Evolutionary conservation across 2,888 invertebrate species (phyloP).

Genomic region (Ypsolopha sequella): DNA sequence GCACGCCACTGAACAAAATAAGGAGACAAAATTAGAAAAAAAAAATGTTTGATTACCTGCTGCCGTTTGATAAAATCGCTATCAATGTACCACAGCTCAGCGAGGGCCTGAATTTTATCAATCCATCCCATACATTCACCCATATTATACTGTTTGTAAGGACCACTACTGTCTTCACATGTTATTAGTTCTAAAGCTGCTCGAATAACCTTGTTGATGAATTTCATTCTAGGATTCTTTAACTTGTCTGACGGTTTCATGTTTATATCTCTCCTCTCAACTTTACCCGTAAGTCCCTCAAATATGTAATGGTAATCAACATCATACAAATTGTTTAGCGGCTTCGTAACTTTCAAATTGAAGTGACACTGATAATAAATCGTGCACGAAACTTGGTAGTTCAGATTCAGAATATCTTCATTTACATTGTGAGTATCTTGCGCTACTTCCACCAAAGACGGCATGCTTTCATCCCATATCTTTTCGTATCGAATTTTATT

Average conservation of each 20-base stretch:
- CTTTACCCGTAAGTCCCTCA: constrained; percentile 45
- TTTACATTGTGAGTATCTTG: constrained; percentile 81
- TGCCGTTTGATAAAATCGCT: constrained; percentile 80
- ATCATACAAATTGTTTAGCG: constrained; percentile 82
- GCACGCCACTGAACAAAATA: no score
- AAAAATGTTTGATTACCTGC: constrained; percentile 65
- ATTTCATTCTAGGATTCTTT: constrained; percentile 76
- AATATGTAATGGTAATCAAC: constrained; percentile 74
- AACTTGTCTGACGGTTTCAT: constrained; percentile 78
- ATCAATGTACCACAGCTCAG: constrained; percentile 83
- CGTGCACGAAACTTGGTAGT: constrained; percentile 82
- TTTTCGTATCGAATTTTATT: constrained; percentile 68
- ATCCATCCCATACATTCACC: constrained; percentile 74
- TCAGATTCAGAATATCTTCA: constrained; percentile 81
- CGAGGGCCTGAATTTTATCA: constrained; percentile 76
- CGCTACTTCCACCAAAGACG: constrained; percentile 83
- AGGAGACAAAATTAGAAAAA: no score
- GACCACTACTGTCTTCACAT: constrained; percentile 64
- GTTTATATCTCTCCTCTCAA: constrained; percentile 66
- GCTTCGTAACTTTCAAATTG: constrained; percentile 79
- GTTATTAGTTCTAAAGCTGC: constrained; percentile 81
- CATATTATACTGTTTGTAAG: constrained; percentile 46
- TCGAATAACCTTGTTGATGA: constrained; percentile 79
- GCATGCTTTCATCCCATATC: constrained; percentile 76
- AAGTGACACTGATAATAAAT: constrained; percentile 85